These are phyloP conservation scores for Myopa tessellatipennis DNA, from an alignment of 2,888 invertebrate species.

Conservation along the genomic window DNA sequence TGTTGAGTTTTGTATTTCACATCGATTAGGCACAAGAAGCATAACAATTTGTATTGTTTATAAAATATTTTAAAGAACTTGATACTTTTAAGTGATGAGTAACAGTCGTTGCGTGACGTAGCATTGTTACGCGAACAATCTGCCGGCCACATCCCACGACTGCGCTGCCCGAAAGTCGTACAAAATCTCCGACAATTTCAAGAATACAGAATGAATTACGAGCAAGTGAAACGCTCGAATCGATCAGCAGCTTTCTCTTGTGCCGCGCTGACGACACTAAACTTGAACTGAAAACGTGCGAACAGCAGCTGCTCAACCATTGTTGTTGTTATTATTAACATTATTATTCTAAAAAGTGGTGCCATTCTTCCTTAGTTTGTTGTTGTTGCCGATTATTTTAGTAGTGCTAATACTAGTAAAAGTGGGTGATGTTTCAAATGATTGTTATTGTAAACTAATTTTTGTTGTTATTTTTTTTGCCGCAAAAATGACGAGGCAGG, in stretches of 20 bases:
- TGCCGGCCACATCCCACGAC: neutral
- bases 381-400: no score
- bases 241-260: neutral
- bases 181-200: neutral
- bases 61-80: slow-evolving; percentile 2
- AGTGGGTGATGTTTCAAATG: no score
- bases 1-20: neutral
- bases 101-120: neutral
- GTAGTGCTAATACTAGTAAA: no score
- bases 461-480: no score
- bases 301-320: neutral
- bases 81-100: neutral
- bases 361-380: no score
- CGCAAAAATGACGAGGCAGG: no score
- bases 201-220: slow-evolving; percentile 12
- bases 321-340: neutral
- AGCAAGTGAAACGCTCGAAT: neutral
- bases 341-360: no score
- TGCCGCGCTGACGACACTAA: no score
- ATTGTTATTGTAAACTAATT: no score
- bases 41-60: neutral
- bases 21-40: neutral
- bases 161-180: neutral
- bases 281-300: neutral
- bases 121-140: neutral